Conservation (phyloP, 2,113 vertebrate genomes). For the Oreocharis arfaki region DNA sequence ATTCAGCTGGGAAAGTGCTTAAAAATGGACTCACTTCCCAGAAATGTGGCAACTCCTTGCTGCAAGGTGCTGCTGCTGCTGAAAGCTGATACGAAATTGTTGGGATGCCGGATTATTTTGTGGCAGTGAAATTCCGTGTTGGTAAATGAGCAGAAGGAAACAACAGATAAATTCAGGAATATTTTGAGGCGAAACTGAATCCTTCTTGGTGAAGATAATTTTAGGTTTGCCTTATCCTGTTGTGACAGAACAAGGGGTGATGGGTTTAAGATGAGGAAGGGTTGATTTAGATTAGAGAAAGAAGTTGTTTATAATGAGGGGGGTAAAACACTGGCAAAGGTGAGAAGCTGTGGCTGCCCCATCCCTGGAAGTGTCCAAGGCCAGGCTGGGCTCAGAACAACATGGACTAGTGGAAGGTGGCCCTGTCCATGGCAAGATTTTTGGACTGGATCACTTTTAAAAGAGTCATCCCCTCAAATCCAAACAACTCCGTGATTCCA, state of each 20-base stretch:
- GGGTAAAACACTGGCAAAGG: not conserved
- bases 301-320: not conserved
- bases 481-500: not conserved
- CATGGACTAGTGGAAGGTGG: not conserved
- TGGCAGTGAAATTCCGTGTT: not conserved
- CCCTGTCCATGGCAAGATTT: not conserved
- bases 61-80: not conserved
- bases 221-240: not conserved
- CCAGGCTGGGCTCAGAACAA: not conserved
- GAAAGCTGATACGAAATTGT: not conserved
- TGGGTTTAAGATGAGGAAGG: not conserved
- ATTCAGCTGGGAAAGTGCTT: not conserved
- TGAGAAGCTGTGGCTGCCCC: not conserved
- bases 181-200: not conserved
- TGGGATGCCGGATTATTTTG: not conserved
- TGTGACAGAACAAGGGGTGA: not conserved
- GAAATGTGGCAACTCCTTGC: not conserved
- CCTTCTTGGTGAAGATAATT: not conserved
- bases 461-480: not conserved
- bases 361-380: not conserved
- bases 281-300: not conserved
- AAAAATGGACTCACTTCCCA: not conserved
- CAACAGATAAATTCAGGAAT: not conserved
- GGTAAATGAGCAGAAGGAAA: not conserved
- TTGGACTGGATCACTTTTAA: not conserved